Percentiles rank a stretch among this genome's conserved stretches.
These are phyloP conservation scores for Sternarchorhynchus goeldii DNA, from an alignment of 2,797 vertebrate genomes.

Conservation along the genomic window DNA sequence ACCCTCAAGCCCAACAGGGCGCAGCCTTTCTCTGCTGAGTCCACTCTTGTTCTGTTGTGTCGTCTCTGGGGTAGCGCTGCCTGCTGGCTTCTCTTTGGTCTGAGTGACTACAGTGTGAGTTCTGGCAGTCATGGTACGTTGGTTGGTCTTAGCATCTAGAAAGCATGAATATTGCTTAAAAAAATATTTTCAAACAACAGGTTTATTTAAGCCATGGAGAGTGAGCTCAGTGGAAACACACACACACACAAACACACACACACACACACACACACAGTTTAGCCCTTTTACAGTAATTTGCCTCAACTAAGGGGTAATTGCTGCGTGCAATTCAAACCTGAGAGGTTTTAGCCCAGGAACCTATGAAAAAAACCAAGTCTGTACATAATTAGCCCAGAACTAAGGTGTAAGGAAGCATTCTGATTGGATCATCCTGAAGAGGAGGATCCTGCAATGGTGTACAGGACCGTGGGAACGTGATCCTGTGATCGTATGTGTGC, in stretches of 20 bases:
- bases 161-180: no score
- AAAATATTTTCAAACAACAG: no score
- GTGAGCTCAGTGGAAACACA: no score
- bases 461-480: conserved; percentile 29
- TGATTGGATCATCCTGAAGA: conserved; percentile 17
- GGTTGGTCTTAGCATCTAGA: no score
- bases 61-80: not conserved
- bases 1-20: conserved; percentile 5
- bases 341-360: not conserved
- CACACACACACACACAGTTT: not conserved
- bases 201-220: no score
- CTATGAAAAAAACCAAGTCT: not conserved
- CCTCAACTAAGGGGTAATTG: conserved; percentile 18
- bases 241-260: no score
- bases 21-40: not conserved
- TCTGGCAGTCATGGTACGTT: no score
- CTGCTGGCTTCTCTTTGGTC: no score
- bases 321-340: conserved; percentile 5
- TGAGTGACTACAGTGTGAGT: no score
- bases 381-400: conserved; percentile 9
- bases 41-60: not conserved
- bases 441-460: conserved; percentile 22
- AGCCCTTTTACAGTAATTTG: conserved; percentile 12
- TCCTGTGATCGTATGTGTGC: conserved; percentile 16
- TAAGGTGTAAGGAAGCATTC: conserved; percentile 19